Evolutionary conservation across 2,888 invertebrate genomes (phyloP).

Genomic region (Baronia brevicornis): DNA sequence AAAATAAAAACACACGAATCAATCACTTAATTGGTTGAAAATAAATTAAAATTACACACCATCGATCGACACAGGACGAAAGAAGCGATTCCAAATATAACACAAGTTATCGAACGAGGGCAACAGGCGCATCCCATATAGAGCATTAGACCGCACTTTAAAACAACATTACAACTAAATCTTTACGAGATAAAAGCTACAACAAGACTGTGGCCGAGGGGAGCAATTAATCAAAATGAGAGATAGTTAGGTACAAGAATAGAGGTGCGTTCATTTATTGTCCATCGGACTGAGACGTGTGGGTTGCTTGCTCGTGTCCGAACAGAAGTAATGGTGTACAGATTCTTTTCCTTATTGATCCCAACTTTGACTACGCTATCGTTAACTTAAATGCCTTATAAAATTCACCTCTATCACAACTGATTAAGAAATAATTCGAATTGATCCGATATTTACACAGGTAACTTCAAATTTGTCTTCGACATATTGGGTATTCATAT

Average conservation of each 20-base stretch:
- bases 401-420: conserved; percentile 6
- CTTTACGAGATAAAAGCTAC: conserved; percentile 46
- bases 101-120: neutral
- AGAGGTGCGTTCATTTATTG: conserved; percentile 52
- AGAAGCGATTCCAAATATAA: neutral
- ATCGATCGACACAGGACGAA: neutral
- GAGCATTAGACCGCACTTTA: conserved; percentile 35
- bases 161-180: conserved; percentile 62
- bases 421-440: neutral
- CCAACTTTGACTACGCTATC: conserved; percentile 9
- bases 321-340: conserved; percentile 28
- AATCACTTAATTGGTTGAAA: no score
- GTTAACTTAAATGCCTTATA: neutral
- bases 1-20: no score
- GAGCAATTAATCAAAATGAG: conserved; percentile 64
- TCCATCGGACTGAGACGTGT: conserved; percentile 27
- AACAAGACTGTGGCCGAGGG: conserved; percentile 37
- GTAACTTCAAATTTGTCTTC: conserved; percentile 16
- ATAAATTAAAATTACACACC: no score
- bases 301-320: conserved; percentile 25
- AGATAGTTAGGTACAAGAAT: conserved; percentile 53
- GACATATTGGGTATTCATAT: conserved; percentile 26
- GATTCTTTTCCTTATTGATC: conserved; percentile 27
- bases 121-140: conserved; percentile 1
- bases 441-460: neutral